phyloP scores from a whole-genome alignment of 2,113 vertebrate species.

The Neopipo cinnamomea region DNA sequence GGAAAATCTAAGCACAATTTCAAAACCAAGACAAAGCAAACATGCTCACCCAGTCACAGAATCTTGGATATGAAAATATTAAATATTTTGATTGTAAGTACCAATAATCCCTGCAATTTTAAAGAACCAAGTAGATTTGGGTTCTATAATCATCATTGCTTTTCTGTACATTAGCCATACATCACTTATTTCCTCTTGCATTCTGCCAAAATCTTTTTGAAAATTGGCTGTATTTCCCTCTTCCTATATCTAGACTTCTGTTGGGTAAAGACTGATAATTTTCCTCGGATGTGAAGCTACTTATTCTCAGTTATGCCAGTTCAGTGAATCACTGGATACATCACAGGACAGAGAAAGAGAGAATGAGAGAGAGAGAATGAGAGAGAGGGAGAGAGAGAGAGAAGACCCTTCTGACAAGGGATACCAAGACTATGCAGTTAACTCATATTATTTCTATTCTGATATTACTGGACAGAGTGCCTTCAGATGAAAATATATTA shows the following conservation, averaged over 20 bases:
- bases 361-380: not conserved
- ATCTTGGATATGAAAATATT: not conserved
- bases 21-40: not conserved
- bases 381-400: not conserved
- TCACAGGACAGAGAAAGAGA: not conserved
- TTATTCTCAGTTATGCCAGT: not conserved
- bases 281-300: not conserved
- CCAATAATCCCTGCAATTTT: not conserved
- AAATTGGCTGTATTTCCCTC: not conserved
- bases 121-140: not conserved
- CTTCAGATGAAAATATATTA: not conserved
- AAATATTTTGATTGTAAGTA: not conserved
- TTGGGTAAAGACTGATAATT: not conserved
- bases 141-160: not conserved
- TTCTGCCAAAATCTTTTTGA: not conserved
- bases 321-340: not conserved
- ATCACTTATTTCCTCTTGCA: not conserved
- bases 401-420: not conserved
- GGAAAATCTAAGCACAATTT: not conserved
- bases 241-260: not conserved
- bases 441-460: not conserved
- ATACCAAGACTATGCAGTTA: not conserved
- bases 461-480: not conserved
- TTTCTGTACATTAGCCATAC: not conserved
- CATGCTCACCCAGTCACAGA: accelerated